These are phyloP conservation scores for Urocolius indicus DNA, from an alignment of 2,113 vertebrate species.

Conservation along the genomic window DNA sequence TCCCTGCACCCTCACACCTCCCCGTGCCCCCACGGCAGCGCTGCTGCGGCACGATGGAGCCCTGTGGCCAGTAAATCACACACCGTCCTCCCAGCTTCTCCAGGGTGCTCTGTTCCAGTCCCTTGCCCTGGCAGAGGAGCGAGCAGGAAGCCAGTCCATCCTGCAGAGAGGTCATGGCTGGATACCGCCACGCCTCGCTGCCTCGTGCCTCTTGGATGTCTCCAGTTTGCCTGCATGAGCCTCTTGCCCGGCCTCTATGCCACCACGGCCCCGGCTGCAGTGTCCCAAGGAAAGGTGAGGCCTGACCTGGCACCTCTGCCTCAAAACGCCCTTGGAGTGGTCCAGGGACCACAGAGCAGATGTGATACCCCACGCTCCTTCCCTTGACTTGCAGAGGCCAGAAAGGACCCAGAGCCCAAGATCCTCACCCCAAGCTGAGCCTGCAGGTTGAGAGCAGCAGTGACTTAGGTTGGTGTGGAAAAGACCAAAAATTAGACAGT, in stretches of 20 bases:
- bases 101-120: neutral
- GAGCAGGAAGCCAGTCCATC: neutral
- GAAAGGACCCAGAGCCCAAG: neutral
- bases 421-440: neutral
- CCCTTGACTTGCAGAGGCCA: neutral
- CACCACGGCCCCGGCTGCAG: neutral
- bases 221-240: neutral
- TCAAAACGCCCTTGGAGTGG: neutral
- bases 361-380: neutral
- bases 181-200: neutral
- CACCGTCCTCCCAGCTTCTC: neutral
- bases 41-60: neutral
- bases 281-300: neutral
- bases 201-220: neutral
- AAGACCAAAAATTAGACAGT: neutral
- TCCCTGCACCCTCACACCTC: neutral
- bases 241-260: neutral
- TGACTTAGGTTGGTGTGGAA: neutral
- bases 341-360: neutral
- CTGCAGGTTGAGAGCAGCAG: neutral
- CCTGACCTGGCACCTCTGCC: neutral
- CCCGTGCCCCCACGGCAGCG: neutral
- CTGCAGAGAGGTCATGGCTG: neutral
- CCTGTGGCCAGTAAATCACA: neutral
- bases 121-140: neutral